Evolutionary conservation across 2,113 vertebrate species (phyloP), one percentile per base, ranked within the genome.

Genomic region (Poicephalus gulielmi): DNA sequence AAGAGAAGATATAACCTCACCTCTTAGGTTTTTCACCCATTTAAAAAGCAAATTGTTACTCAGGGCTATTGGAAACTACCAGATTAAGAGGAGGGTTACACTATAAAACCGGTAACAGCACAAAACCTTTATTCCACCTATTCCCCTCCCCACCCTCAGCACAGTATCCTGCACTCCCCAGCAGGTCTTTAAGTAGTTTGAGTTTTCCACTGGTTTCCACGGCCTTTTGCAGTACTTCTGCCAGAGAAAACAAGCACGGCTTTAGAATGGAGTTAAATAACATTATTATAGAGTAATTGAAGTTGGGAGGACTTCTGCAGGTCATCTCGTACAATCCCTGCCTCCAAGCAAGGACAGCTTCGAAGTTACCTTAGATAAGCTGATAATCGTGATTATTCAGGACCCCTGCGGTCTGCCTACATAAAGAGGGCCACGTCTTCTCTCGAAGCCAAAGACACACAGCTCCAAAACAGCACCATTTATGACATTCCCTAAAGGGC

Each of bases 341-440:
- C 18, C 66, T 94, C 86, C 94, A 91, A 87, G 92, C 74, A 94
- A 89, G 73, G 81, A 57, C 69, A 71, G 14, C 66, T 89, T 89
- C 83, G 89, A 92, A 94, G 80, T 22, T 31, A 35, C 30, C 46
- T 39, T 63, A 78, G 23, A 39, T 57, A 86, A 89, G 13, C 43
- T 75, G 66, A 44, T 68, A 84, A 55, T 0, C 76, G 67, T 71
- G 77, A 91, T 95, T 95, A 86, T 78, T 88, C 68, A 76, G 89
- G 66, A 89, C 39, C 69, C 77, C 88, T 50, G 60, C 30, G 33
- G 92, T 83, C 92, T 83, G 7, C 24, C 59, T 86, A 17, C 39
- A 68, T 22, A 71, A 83, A 95, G 22, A 71, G 19, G 18, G 8
- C 39, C 52, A 30, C 20, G 6, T n/a, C 76, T 67, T 55, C 50